A percentile compares a stretch with the other conserved stretches of the same genome.
Conservation (phyloP, 2,888 invertebrate genomes). For the Ypsolopha scabrella region DNA sequence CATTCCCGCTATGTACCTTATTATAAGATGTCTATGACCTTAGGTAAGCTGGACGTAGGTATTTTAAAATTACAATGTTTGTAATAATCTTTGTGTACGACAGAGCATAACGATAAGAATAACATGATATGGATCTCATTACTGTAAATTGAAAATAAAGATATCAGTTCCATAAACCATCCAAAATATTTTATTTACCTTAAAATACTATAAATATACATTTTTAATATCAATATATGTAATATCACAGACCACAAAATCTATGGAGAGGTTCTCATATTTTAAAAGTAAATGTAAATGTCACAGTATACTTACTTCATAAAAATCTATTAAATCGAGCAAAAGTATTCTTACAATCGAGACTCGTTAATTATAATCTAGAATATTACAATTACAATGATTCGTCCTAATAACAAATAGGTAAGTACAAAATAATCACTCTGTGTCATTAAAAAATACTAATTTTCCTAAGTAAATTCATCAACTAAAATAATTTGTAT, state of each 20-base stretch:
- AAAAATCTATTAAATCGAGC: not conserved
- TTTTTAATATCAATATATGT: conserved; percentile 4
- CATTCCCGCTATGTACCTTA: no score
- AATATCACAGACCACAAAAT: conserved; percentile 3
- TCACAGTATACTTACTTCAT: no score
- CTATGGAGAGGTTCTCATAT: not conserved
- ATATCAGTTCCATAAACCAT: conserved; percentile 24
- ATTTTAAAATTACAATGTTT: no score
- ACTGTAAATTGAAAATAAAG: conserved; percentile 11
- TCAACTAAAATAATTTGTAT: no score
- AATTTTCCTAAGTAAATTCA: no score
- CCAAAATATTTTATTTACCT: conserved; percentile 17
- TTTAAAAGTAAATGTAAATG: not conserved
- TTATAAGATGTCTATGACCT: no score
- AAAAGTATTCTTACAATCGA: not conserved
- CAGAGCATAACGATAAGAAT: not conserved
- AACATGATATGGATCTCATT: not conserved
- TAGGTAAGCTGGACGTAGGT: no score
- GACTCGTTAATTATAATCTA: no score
- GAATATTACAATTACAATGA: not conserved
- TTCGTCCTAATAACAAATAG: not conserved
- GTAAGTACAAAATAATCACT: no score
- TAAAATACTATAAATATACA: conserved; percentile 14
- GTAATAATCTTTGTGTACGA: no score
- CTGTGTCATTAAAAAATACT: no score